phyloP scores from a whole-genome alignment of 1,140 invertebrate genomes.

The Drosophila fuyamai region DNA sequence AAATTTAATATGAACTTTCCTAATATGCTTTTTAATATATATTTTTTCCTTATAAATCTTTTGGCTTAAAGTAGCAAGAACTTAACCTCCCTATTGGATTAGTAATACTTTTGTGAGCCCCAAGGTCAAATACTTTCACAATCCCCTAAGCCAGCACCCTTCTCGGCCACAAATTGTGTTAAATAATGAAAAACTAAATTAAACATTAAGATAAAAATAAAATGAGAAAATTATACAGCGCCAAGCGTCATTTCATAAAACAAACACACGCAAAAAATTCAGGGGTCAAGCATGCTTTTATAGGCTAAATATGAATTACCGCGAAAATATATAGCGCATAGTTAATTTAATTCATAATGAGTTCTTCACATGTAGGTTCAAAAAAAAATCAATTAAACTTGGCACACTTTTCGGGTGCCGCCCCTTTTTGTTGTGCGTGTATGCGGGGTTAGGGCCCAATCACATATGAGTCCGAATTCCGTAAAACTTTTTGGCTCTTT shows the following conservation, averaged over 20 bases:
- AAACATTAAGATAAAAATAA: conserved; percentile 75
- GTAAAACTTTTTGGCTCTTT: too few species aligned
- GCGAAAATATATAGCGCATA: conserved; percentile 69
- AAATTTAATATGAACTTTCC: too few species aligned
- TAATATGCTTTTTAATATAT: too few species aligned
- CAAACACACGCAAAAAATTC: conserved; percentile 54
- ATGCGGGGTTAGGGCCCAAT: not conserved
- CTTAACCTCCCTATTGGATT: too few species aligned
- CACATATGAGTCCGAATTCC: not conserved
- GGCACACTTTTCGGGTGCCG: conserved; percentile 44
- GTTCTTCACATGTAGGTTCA: conserved; percentile 56
- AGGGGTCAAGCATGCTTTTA: conserved; percentile 36
- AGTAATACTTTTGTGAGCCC: not conserved
- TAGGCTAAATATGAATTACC: conserved; percentile 78
- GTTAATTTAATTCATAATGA: conserved; percentile 83
- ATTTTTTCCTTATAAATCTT: too few species aligned
- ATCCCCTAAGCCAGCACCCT: not conserved
- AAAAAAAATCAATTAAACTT: conserved; percentile 70
- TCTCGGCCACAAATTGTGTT: conserved; percentile 48
- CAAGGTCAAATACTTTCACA: conserved; percentile 19
- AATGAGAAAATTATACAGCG: conserved; percentile 79
- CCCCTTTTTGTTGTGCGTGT: conserved; percentile 1
- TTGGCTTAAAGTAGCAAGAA: too few species aligned
- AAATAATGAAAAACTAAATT: conserved; percentile 84
- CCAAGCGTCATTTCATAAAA: conserved; percentile 69